Evolutionary conservation across 1,140 invertebrate genomes (phyloP), one percentile per base, ranked within the genome.

Genomic region (Ephestia elutella): DNA sequence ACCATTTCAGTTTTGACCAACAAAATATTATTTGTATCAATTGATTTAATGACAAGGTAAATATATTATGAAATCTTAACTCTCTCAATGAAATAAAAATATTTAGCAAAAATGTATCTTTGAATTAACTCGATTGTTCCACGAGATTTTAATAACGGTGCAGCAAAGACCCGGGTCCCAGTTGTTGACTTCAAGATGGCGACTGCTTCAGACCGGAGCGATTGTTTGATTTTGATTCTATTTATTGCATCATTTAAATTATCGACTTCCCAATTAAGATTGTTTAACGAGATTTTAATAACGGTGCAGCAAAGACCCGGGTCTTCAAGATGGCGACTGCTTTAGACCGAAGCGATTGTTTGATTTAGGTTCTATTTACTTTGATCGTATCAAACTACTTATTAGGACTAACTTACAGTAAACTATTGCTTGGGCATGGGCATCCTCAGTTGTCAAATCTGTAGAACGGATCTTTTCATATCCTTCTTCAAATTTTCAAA

Each of bases 271-370:
- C n/a, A n/a, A n/a, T n/a, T n/a, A n/a, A 88, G 80, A 88, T 88
- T 88, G 86, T 88, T 88, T 79, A 80, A 88, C 77, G 83, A 88
- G 86, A 88, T 86, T 88, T 88, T 88, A 88, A 88, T 88, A 88
- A 86, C 86, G 82, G 77, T 85, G 83, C 86, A 86, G 82, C 82
- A 86, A 86, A 86, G 82, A 85, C 76, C 10, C 76, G 75, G 80
- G 80, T 84, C 80, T 78, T 81, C 72, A 82, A 82, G 84, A 80
- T 74, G 73, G 68, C 60, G 60, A 68, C 66, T 73, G 73, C 71
- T 74, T 66, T 71, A 65, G 0, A 53, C 18, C 15, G 49, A 11
- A 18, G 7, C 10, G 21, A 25, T 15, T 50, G 64, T 76, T 76
- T 72, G 75, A 80, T 80, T 74, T 67, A 73, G 38, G 1, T 44